phyloP scores from a whole-genome alignment of 2,797 vertebrate genomes.

The Streptopelia turtur region DNA sequence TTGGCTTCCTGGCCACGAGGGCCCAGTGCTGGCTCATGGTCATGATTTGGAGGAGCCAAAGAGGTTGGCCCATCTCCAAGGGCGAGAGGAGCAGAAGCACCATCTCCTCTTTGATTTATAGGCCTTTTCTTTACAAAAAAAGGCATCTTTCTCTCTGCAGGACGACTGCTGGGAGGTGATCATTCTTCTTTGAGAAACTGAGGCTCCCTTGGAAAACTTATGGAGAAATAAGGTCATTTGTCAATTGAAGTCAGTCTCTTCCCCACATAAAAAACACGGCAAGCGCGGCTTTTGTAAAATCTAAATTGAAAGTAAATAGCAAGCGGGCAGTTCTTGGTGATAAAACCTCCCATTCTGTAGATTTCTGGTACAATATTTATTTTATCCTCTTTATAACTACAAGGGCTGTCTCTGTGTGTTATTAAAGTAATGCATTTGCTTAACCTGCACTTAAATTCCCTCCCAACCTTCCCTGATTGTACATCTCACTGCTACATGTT shows the following conservation, averaged over 20 bases:
- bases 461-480: constrained; percentile 65
- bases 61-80: constrained; percentile 21
- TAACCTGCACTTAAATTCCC: constrained; percentile 71
- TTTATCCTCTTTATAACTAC: constrained; percentile 71
- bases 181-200: constrained; percentile 28
- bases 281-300: constrained; percentile 71
- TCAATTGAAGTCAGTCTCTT: constrained; percentile 62
- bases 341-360: constrained; percentile 71
- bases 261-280: constrained; percentile 64
- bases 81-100: background rate
- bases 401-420: constrained; percentile 63
- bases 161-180: constrained; percentile 30
- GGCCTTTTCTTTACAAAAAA: background rate
- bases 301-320: constrained; percentile 81
- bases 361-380: constrained; percentile 79
- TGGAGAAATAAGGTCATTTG: constrained; percentile 64
- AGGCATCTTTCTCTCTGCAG: background rate
- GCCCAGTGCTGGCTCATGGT: too few species aligned
- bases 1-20: too few species aligned
- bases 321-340: constrained; percentile 72
- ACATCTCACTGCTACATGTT: constrained; percentile 60
- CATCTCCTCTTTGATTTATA: constrained; percentile 10
- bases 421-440: constrained; percentile 77
- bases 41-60: background rate
- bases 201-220: constrained; percentile 19